A percentile compares a stretch with the other conserved stretches of the same genome.
Evolutionary conservation across 2,113 vertebrate genomes (phyloP).

Genomic region (Eidolon helvum): DNA sequence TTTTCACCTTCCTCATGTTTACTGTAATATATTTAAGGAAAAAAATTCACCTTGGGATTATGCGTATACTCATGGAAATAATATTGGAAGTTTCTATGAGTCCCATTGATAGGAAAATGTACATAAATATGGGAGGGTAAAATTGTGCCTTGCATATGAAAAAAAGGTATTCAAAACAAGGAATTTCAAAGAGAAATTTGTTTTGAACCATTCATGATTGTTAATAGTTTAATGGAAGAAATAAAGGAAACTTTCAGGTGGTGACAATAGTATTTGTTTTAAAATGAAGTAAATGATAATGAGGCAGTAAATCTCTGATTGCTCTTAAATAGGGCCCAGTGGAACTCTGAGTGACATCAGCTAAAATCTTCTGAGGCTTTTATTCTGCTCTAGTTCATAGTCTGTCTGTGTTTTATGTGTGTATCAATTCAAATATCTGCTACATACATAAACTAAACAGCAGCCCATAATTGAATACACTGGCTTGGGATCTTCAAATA

Average conservation of each 20-base stretch:
- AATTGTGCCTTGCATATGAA: not conserved
- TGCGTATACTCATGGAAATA: not conserved
- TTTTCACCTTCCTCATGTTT: not conserved
- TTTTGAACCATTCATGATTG: not conserved
- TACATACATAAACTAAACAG: not conserved
- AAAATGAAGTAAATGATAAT: not conserved
- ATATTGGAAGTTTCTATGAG: not conserved
- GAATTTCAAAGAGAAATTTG: not conserved
- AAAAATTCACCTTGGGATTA: not conserved
- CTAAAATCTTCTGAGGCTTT: not conserved
- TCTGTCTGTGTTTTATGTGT: not conserved
- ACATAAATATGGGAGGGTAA: not conserved
- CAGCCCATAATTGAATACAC: not conserved
- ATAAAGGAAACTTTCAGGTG: not conserved
- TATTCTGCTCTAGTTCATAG: not conserved
- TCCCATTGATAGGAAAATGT: not conserved
- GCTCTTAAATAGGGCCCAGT: not conserved
- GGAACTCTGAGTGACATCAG: not conserved
- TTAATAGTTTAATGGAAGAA: slow-evolving; percentile 5
- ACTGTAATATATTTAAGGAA: not conserved
- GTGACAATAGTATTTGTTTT: not conserved
- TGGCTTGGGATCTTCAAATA: not conserved
- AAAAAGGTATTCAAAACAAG: not conserved
- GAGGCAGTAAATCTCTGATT: not conserved
- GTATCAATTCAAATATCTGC: not conserved